These are phyloP conservation scores for Dynastes grantii DNA, from an alignment of 2,888 invertebrate species.

Conservation along the genomic window DNA sequence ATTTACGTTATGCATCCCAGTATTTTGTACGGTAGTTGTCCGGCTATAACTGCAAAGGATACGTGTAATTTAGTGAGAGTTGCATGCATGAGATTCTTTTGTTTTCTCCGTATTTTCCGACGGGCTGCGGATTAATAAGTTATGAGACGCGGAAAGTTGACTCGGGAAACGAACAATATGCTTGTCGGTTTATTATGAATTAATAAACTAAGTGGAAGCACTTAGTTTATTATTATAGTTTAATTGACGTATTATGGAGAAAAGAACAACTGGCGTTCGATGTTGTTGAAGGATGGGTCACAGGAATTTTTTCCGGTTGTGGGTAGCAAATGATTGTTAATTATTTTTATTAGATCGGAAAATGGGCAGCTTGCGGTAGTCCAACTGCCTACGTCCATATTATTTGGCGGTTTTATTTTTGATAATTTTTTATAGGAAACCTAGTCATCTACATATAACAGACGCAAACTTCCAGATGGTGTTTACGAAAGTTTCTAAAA, in stretches of 20 bases:
- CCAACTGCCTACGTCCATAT: neutral
- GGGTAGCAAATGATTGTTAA: conserved; percentile 17
- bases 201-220: conserved; percentile 38
- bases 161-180: conserved; percentile 37
- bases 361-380: conserved; percentile 4
- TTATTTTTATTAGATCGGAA: conserved; percentile 20
- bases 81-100: conserved; percentile 33
- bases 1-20: neutral
- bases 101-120: conserved; percentile 33
- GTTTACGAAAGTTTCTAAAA: no score
- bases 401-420: conserved; percentile 6
- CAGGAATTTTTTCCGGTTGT: neutral
- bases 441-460: neutral
- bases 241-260: conserved; percentile 11
- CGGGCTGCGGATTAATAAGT: conserved; percentile 22
- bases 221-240: conserved; percentile 30
- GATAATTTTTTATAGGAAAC: neutral
- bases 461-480: neutral
- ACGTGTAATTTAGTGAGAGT: conserved; percentile 36
- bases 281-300: neutral
- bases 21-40: neutral
- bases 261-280: conserved; percentile 35
- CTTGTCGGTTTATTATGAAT: conserved; percentile 23
- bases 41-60: conserved; percentile 1
- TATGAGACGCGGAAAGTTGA: conserved; percentile 35